phyloP scores from a whole-genome alignment of 2,888 invertebrate genomes.

The Pheosia gnoma region DNA sequence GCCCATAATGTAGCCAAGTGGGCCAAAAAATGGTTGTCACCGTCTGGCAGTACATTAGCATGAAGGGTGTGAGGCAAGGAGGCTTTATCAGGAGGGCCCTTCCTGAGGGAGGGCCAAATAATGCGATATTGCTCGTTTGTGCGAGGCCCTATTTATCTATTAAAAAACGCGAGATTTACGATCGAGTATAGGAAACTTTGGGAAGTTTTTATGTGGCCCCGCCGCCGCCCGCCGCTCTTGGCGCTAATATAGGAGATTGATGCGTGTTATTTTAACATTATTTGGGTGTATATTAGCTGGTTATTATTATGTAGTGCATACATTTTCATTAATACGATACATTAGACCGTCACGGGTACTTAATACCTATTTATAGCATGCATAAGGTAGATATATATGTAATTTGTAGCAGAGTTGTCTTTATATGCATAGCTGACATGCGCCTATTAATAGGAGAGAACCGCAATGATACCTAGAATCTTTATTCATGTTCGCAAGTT shows the following conservation, averaged over 20 bases:
- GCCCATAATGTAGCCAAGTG: conserved; percentile 82
- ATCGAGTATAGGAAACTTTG: conserved; percentile 76
- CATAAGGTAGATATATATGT: too few species aligned
- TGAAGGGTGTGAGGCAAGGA: conserved; percentile 81
- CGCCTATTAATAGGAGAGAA: too few species aligned
- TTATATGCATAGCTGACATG: too few species aligned
- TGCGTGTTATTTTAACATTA: conserved; percentile 69
- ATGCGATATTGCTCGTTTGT: conserved; percentile 84
- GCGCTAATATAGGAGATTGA: conserved; percentile 79
- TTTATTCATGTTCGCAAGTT: too few species aligned
- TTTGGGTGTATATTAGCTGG: conserved; percentile 51
- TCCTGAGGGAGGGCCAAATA: conserved; percentile 83
- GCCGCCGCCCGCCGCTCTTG: conserved; percentile 47
- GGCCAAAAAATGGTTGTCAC: conserved; percentile 84
- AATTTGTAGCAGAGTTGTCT: too few species aligned
- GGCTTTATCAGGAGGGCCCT: conserved; percentile 83
- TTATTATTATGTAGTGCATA: conserved; percentile 38
- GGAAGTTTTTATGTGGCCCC: conserved; percentile 81
- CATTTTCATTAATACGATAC: background rate
- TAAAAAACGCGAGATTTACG: conserved; percentile 82
- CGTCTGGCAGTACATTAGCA: conserved; percentile 84
- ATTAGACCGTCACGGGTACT: too few species aligned
- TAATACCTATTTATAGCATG: too few species aligned
- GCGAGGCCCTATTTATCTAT: conserved; percentile 84
- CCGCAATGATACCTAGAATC: too few species aligned